These are phyloP conservation scores for Crocodylus rhombifer DNA, from an alignment of 2,797 vertebrate genomes.

Conservation along the genomic window DNA sequence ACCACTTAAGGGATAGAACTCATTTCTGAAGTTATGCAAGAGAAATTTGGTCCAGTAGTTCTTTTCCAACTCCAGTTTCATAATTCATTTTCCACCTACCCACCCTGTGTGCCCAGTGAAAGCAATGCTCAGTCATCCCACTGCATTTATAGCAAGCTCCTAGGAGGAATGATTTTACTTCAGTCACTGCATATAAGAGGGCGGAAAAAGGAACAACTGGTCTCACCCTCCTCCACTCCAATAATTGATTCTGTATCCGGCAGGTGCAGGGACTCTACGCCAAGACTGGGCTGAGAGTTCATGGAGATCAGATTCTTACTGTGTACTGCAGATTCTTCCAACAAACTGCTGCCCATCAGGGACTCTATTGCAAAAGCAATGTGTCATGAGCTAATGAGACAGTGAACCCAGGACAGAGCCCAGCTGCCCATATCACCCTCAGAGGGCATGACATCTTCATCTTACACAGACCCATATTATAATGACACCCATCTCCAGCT, in stretches of 20 bases:
- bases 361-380: constrained; percentile 79
- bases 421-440: background rate
- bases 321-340: constrained; percentile 87
- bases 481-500: background rate
- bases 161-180: constrained; percentile 17
- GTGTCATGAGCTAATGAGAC: background rate
- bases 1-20: constrained; percentile 62
- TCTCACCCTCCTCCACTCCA: constrained; percentile 86
- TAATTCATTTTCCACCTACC: constrained; percentile 45
- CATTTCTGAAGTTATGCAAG: constrained; percentile 42
- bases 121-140: constrained; percentile 28
- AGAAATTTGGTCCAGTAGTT: constrained; percentile 66
- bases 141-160: constrained; percentile 2
- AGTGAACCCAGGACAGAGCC: background rate
- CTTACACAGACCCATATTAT: background rate
- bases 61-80: constrained; percentile 53
- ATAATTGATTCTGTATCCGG: constrained; percentile 87
- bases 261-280: constrained; percentile 89
- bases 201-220: constrained; percentile 73
- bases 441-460: background rate
- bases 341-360: constrained; percentile 91
- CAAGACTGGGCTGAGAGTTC: constrained; percentile 86
- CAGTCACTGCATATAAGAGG: constrained; percentile 73
- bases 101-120: constrained; percentile 37
- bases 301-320: constrained; percentile 91